These are phyloP conservation scores for Anguilla obscura DNA, from an alignment of 2,797 vertebrate species.

Conservation along the genomic window DNA sequence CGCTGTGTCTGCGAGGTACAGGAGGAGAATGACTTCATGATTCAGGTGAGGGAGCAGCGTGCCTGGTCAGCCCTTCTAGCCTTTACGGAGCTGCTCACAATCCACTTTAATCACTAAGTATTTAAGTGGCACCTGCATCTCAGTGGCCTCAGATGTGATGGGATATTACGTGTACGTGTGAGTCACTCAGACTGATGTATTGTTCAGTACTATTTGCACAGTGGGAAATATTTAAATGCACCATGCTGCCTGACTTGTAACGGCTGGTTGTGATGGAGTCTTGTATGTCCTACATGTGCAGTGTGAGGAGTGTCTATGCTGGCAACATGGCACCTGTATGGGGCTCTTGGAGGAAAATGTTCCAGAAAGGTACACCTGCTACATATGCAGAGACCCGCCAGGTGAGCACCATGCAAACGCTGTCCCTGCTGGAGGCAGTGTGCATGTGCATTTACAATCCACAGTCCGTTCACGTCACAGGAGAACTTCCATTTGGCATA, in stretches of 20 bases:
- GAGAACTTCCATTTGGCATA: neutral
- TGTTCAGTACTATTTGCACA: neutral
- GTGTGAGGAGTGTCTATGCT: constrained; percentile 95
- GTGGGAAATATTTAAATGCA: neutral
- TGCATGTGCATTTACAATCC: neutral
- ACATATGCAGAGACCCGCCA: constrained; percentile 90
- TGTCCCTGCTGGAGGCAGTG: neutral
- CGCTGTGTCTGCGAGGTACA: constrained; percentile 94
- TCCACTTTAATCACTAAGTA: neutral
- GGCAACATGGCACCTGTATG: constrained; percentile 98
- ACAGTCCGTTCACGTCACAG: neutral
- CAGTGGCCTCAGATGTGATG: neutral
- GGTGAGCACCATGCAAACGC: constrained; percentile 65
- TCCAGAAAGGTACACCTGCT: constrained; percentile 91
- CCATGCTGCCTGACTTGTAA: neutral
- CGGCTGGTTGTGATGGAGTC: neutral
- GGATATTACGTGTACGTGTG: neutral
- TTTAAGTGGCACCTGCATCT: neutral
- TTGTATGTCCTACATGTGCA: constrained; percentile 49
- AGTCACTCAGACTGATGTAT: neutral
- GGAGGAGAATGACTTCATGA: constrained; percentile 99
- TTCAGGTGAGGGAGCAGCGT: constrained; percentile 77
- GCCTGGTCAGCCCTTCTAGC: neutral
- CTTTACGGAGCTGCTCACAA: neutral
- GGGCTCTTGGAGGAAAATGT: constrained; percentile 92